Conservation (phyloP, 2,797 vertebrate species). For the Eospalax fontanierii region DNA sequence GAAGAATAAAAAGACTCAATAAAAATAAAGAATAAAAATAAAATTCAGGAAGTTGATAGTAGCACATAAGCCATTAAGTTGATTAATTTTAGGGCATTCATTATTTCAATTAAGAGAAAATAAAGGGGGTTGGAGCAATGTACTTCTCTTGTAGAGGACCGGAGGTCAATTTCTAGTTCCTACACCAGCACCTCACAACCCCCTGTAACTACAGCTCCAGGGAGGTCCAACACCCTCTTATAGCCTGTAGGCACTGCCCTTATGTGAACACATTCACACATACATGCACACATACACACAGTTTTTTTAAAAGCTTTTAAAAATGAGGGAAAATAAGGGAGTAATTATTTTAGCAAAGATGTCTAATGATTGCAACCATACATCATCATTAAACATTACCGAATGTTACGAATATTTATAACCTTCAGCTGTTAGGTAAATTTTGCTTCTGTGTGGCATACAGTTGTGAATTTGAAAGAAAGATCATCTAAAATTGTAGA, state of each 20-base stretch:
- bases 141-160: background rate
- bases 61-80: constrained; percentile 32
- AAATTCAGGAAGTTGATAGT: constrained; percentile 1
- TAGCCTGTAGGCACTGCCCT: too few relatives aligned
- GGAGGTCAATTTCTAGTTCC: too few relatives aligned
- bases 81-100: constrained; percentile 16
- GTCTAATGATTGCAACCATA: background rate
- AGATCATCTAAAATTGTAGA: constrained; percentile 53
- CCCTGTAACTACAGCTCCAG: background rate
- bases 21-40: constrained; percentile 63
- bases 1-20: constrained; percentile 36
- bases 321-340: background rate
- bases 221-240: background rate
- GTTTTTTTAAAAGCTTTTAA: background rate
- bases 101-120: constrained; percentile 59
- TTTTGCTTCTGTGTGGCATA: constrained; percentile 58
- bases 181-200: too few relatives aligned
- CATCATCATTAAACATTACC: constrained; percentile 50
- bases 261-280: background rate
- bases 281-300: background rate
- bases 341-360: constrained; percentile 45
- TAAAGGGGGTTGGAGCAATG: background rate
- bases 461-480: constrained; percentile 16
- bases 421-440: background rate
- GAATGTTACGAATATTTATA: background rate